phyloP scores from a whole-genome alignment of 2,888 invertebrate genomes.

The Apamea monoglypha region DNA sequence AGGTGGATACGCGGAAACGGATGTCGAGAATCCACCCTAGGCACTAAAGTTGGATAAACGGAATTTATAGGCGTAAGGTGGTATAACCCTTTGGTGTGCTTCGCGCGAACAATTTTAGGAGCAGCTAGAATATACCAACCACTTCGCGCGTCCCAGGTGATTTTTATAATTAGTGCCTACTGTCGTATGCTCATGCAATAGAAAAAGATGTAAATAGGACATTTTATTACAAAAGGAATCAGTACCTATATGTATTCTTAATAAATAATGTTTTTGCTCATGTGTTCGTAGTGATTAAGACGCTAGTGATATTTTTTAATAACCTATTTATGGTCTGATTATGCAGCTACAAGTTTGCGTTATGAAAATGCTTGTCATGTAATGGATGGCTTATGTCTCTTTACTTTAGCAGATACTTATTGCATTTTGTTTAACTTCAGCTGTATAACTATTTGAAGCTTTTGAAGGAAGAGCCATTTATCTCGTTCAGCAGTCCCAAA shows the following conservation, averaged over 20 bases:
- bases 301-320: constrained; percentile 38
- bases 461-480: constrained; percentile 10
- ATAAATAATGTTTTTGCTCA: constrained; percentile 56
- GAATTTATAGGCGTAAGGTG: neutral
- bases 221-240: constrained; percentile 12
- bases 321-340: constrained; percentile 21
- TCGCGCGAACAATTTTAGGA: neutral
- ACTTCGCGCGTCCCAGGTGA: too few relatives aligned
- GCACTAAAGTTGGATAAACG: neutral
- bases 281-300: constrained; percentile 57
- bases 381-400: neutral
- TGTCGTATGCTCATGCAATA: constrained; percentile 19
- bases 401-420: neutral
- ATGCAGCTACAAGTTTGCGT: constrained; percentile 50
- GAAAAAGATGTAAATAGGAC: constrained; percentile 32
- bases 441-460: neutral
- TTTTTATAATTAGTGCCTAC: constrained; percentile 18
- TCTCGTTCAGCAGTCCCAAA: neutral
- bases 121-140: constrained; percentile 26
- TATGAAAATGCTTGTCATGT: constrained; percentile 22
- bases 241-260: constrained; percentile 37
- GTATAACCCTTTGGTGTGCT: neutral
- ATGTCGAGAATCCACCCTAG: neutral
- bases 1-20: too few relatives aligned
- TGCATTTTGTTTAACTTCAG: constrained; percentile 3